Conservation (phyloP, 2,888 invertebrate genomes). For the Synanthedon myopaeformis region DNA sequence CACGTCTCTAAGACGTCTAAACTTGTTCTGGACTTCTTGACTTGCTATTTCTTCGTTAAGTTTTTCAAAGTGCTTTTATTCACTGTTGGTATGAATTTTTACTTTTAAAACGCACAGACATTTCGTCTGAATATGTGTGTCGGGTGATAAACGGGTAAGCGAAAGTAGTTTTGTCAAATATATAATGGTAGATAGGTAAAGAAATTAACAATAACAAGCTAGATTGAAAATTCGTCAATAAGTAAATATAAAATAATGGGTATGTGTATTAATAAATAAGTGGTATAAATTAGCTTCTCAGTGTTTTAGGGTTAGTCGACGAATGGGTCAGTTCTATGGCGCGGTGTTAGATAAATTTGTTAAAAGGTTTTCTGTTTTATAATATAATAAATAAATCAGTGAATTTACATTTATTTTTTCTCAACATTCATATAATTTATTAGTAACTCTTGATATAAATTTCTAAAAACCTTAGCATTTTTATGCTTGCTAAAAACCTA, state of each 20-base stretch:
- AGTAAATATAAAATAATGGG: slow-evolving; percentile 30
- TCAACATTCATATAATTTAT: no score
- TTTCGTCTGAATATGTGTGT: slow-evolving; percentile 28
- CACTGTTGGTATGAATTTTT: slow-evolving; percentile 12
- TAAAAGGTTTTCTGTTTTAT: neutral
- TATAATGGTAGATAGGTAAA: slow-evolving; percentile 56
- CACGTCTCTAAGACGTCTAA: neutral
- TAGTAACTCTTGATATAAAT: no score
- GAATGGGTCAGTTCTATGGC: slow-evolving; percentile 61
- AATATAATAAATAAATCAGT: no score
- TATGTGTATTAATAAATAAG: slow-evolving; percentile 38
- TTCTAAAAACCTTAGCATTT: no score
- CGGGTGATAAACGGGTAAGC: slow-evolving; percentile 63
- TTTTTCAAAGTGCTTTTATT: slow-evolving; percentile 9
- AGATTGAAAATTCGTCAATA: slow-evolving; percentile 43
- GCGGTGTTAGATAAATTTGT: slow-evolving; percentile 60
- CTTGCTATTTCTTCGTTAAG: slow-evolving; percentile 9
- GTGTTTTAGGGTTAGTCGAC: slow-evolving; percentile 71
- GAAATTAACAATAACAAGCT: slow-evolving; percentile 54
- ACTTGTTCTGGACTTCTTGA: slow-evolving; percentile 2
- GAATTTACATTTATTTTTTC: no score
- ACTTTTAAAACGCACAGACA: slow-evolving; percentile 14
- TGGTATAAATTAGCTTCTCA: slow-evolving; percentile 63
- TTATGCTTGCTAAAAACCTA: no score
- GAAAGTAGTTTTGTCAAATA: slow-evolving; percentile 42